Percentiles rank a stretch among this genome's conserved stretches.
Conservation (phyloP, 2,113 vertebrate genomes). For the Ciconia stormi region DNA sequence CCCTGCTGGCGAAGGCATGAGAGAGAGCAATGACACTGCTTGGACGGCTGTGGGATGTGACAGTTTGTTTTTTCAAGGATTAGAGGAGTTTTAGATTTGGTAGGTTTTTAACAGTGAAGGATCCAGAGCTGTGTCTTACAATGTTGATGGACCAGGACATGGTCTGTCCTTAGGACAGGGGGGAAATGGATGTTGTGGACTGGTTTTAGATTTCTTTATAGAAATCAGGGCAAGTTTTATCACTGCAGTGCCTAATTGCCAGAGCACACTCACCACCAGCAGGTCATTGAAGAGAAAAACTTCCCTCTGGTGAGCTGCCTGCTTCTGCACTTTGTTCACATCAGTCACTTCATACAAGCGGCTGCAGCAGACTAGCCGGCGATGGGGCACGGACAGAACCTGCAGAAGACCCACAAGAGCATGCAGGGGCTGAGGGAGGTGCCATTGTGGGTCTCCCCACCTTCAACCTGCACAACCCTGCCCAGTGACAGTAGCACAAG, state of each 20-base stretch:
- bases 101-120: not conserved
- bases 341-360: conserved; percentile 96
- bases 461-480: not conserved
- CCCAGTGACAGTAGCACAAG: not conserved
- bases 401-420: conserved; percentile 41
- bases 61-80: not conserved
- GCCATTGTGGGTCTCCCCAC: not conserved
- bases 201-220: not conserved
- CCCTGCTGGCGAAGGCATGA: conserved; percentile 14
- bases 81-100: not conserved
- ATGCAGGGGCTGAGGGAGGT: not conserved
- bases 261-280: conserved; percentile 85
- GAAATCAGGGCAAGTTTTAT: not conserved
- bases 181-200: not conserved
- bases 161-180: not conserved
- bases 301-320: conserved; percentile 94
- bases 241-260: not conserved
- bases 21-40: not conserved
- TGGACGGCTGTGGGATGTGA: not conserved
- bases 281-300: conserved; percentile 99
- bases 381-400: conserved; percentile 94
- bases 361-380: conserved; percentile 96
- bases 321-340: conserved; percentile 95
- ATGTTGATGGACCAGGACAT: not conserved
- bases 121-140: not conserved